A percentile compares a stretch with the other conserved stretches of the same genome.
Conservation (phyloP, 2,113 vertebrate species). For the Brachypodius melanocephalos region DNA sequence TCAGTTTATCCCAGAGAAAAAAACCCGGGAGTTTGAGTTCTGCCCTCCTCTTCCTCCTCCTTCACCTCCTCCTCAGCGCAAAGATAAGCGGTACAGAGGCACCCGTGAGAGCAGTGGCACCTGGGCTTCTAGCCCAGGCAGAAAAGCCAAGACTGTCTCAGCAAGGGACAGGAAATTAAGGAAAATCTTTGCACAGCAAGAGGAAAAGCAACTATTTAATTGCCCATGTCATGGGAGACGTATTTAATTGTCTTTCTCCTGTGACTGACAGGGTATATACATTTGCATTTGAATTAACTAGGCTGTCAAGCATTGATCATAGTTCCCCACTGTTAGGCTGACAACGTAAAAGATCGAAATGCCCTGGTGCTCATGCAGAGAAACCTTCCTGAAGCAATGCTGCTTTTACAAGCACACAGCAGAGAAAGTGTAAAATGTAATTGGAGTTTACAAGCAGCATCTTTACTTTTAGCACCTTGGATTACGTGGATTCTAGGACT, state of each 20-base stretch:
- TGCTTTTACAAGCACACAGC: background rate
- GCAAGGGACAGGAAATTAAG: background rate
- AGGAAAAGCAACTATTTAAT: slow-evolving; percentile 33
- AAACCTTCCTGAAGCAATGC: background rate
- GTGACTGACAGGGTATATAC: background rate
- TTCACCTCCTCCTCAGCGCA: background rate
- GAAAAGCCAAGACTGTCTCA: background rate
- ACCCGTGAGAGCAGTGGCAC: background rate
- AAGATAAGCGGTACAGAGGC: background rate
- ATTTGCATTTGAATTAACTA: slow-evolving; percentile 47
- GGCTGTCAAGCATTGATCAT: slow-evolving; percentile 10
- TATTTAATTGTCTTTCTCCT: slow-evolving; percentile 31
- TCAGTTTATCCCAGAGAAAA: background rate
- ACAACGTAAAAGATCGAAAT: background rate
- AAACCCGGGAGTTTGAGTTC: background rate
- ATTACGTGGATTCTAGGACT: background rate
- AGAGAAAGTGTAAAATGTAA: background rate
- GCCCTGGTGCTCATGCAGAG: background rate
- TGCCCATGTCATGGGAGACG: slow-evolving; percentile 10
- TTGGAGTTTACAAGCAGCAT: background rate
- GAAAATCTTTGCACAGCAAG: background rate
- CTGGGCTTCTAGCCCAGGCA: background rate
- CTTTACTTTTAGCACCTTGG: background rate
- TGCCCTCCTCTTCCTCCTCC: background rate
- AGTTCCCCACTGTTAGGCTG: background rate